Evolutionary conservation across 2,888 invertebrate genomes (phyloP).

Genomic region (Phanerotoma sp.): DNA sequence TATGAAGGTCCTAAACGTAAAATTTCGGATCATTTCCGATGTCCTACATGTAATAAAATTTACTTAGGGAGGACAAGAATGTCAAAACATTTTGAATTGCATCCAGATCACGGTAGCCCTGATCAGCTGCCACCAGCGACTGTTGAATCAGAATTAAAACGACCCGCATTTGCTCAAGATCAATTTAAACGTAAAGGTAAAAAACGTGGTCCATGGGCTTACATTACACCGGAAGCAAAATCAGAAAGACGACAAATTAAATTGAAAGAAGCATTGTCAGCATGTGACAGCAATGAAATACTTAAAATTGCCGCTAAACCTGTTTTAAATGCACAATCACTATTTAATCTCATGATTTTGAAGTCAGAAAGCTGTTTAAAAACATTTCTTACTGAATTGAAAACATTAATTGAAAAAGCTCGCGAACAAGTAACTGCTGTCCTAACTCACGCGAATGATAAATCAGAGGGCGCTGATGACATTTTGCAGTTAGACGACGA

Average conservation of each 20-base stretch:
- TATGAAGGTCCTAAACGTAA: slow-evolving; percentile 56
- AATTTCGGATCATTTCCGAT: slow-evolving; percentile 60
- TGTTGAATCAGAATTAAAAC: slow-evolving; percentile 47
- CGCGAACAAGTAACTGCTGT: slow-evolving; percentile 43
- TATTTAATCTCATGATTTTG: slow-evolving; percentile 48
- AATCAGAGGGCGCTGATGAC: slow-evolving; percentile 35
- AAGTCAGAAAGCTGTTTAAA: slow-evolving; percentile 50
- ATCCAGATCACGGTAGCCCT: slow-evolving; percentile 63
- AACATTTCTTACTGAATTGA: slow-evolving; percentile 48
- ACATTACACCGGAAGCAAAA: slow-evolving; percentile 52
- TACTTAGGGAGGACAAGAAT: slow-evolving; percentile 66
- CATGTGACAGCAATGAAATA: slow-evolving; percentile 49
- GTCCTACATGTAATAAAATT: slow-evolving; percentile 67
- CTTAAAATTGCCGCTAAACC: slow-evolving; percentile 52
- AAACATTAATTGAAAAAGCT: slow-evolving; percentile 45
- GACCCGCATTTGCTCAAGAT: slow-evolving; percentile 30
- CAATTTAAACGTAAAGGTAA: slow-evolving; percentile 52
- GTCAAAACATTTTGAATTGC: slow-evolving; percentile 64
- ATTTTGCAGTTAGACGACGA: slow-evolving; percentile 45
- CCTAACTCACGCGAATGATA: slow-evolving; percentile 36
- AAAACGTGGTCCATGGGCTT: slow-evolving; percentile 54
- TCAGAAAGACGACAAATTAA: slow-evolving; percentile 50
- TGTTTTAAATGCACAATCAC: slow-evolving; percentile 47
- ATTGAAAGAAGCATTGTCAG: slow-evolving; percentile 51
- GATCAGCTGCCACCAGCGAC: slow-evolving; percentile 53